phyloP scores from a whole-genome alignment of 2,797 vertebrate genomes.

The Acestrorhynchus altus region DNA sequence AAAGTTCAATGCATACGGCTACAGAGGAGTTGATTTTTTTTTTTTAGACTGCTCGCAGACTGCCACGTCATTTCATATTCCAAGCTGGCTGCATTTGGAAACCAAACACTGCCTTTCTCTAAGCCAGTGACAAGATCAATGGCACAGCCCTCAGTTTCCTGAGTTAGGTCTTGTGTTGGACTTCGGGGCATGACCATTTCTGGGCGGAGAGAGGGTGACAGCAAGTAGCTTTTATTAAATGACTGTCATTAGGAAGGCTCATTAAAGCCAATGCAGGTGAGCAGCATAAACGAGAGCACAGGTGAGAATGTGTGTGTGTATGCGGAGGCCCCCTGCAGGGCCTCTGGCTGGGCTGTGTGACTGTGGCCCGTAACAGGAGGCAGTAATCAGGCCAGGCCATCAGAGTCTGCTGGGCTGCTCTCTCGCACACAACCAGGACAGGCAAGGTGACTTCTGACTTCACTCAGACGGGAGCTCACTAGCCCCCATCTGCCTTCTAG shows the following conservation, averaged over 20 bases:
- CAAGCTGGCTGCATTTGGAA: slow-evolving; percentile 1
- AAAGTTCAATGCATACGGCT: not conserved
- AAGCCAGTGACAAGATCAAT: slow-evolving; percentile 44
- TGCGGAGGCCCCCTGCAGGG: slow-evolving; percentile 59
- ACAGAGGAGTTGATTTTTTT: not conserved
- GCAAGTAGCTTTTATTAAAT: slow-evolving; percentile 77
- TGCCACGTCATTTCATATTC: not conserved
- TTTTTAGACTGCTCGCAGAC: not conserved
- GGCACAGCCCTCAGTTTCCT: slow-evolving; percentile 21
- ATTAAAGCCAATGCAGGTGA: slow-evolving; percentile 71
- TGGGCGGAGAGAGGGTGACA: slow-evolving; percentile 70
- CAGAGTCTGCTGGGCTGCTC: slow-evolving; percentile 59
- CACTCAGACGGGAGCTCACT: slow-evolving; percentile 52
- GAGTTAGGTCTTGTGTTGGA: slow-evolving; percentile 43
- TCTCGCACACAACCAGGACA: slow-evolving; percentile 59
- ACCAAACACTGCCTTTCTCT: slow-evolving; percentile 24
- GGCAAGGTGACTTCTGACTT: slow-evolving; percentile 68
- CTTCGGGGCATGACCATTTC: slow-evolving; percentile 46
- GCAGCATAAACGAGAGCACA: slow-evolving; percentile 71
- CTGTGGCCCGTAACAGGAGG: slow-evolving; percentile 54
- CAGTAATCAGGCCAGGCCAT: slow-evolving; percentile 67
- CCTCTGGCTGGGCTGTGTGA: slow-evolving; percentile 64
- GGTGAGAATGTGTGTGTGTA: slow-evolving; percentile 63
- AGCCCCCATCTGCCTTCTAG: slow-evolving; percentile 53
- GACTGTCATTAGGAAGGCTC: slow-evolving; percentile 70